A percentile compares a stretch with the other conserved stretches of the same genome.
Conservation (phyloP, 2,113 vertebrate species). For the Ibidorhyncha struthersii region DNA sequence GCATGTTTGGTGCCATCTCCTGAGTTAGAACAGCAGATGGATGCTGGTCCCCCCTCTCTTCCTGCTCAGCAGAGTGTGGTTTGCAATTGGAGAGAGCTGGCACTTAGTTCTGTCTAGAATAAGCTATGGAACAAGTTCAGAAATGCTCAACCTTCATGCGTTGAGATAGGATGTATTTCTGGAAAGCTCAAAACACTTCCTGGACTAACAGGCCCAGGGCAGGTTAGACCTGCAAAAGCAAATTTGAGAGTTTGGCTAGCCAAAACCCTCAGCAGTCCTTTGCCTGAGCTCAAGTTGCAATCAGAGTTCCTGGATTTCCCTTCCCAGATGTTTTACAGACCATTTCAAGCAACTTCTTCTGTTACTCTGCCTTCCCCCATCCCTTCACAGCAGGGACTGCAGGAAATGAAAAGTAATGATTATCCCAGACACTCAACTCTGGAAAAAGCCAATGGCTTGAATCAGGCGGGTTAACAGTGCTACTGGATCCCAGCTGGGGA, state of each 20-base stretch:
- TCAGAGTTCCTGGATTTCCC: neutral
- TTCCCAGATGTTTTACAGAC: neutral
- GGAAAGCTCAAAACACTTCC: neutral
- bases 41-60: neutral
- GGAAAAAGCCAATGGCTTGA: neutral
- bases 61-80: neutral
- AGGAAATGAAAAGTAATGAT: neutral
- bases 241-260: neutral
- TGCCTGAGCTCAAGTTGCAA: neutral
- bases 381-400: neutral
- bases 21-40: neutral
- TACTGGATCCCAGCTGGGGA: neutral
- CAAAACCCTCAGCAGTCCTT: neutral
- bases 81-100: neutral
- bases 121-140: neutral
- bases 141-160: neutral
- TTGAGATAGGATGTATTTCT: neutral
- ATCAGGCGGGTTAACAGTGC: fast-evolving
- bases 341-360: neutral
- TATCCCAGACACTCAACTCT: neutral
- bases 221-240: neutral
- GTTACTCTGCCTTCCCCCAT: neutral
- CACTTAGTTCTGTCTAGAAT: neutral
- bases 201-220: neutral
- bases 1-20: neutral